phyloP scores from a whole-genome alignment of 2,888 invertebrate species.

The Adineta ricciae region DNA sequence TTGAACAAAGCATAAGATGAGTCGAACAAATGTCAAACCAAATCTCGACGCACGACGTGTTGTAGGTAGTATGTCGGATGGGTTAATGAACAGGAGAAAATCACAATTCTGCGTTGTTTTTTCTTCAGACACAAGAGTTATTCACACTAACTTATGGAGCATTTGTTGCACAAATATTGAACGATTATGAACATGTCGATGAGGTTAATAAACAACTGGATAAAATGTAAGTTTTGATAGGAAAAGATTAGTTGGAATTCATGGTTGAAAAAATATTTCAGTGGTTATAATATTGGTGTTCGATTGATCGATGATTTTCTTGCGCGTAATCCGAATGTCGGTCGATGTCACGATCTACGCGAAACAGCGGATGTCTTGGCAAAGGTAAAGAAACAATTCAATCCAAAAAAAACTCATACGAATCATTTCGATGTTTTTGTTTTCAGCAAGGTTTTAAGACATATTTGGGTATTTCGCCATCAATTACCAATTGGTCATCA shows the following conservation, averaged over 20 bases:
- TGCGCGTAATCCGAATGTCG: slow-evolving; percentile 71
- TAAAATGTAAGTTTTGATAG: slow-evolving; percentile 40
- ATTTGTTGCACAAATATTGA: slow-evolving; percentile 85
- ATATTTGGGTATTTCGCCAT: slow-evolving; percentile 81
- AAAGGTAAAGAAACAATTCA: slow-evolving; percentile 46
- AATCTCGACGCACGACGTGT: not conserved
- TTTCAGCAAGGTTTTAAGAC: slow-evolving; percentile 61
- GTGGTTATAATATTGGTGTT: slow-evolving; percentile 93
- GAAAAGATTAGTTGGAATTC: not conserved
- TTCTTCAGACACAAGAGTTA: slow-evolving; percentile 66
- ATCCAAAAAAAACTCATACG: too few species aligned
- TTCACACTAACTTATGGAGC: slow-evolving; percentile 95
- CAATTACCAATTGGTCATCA: slow-evolving; percentile 83
- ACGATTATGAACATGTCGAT: slow-evolving; percentile 88
- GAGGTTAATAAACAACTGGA: slow-evolving; percentile 82
- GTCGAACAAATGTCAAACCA: not conserved
- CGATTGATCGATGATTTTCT: slow-evolving; percentile 92
- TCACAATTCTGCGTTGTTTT: not conserved
- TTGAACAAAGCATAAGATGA: not conserved
- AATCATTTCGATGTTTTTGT: not conserved
- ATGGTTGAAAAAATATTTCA: slow-evolving; percentile 39
- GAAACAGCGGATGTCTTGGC: slow-evolving; percentile 74
- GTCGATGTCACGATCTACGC: slow-evolving; percentile 82
- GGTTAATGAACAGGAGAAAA: not conserved
- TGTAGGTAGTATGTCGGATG: not conserved